Evolutionary conservation across 2,888 invertebrate genomes (phyloP).

Genomic region (Entomobrya multifasciata): DNA sequence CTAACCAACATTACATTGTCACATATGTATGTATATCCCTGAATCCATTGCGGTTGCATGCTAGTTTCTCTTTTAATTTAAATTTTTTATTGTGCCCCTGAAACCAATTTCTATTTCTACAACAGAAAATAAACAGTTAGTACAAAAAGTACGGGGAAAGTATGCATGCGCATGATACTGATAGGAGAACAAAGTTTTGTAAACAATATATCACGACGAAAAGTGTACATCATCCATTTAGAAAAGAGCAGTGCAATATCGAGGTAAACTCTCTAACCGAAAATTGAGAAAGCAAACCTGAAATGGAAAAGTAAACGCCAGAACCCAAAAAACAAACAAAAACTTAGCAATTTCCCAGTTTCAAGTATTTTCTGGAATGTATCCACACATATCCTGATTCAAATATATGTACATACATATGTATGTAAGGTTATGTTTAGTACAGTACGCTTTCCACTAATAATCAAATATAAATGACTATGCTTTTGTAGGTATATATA

Average conservation of each 20-base stretch:
- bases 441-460: no score
- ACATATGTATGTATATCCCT: no score
- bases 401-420: background rate
- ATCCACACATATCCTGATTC: slow-evolving; percentile 6
- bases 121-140: slow-evolving; percentile 48
- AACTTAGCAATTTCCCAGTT: background rate
- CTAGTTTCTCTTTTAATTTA: slow-evolving; percentile 46
- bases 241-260: no score
- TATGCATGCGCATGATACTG: background rate
- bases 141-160: slow-evolving; percentile 25
- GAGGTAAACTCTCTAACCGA: no score
- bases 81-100: slow-evolving; percentile 58
- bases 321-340: slow-evolving; percentile 8
- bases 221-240: no score
- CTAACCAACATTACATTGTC: no score
- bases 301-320: slow-evolving; percentile 21
- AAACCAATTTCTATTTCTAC: slow-evolving; percentile 53
- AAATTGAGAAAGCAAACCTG: background rate
- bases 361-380: slow-evolving; percentile 25
- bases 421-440: background rate
- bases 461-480: background rate
- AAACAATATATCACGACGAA: no score
- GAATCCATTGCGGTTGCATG: no score
- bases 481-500: background rate
- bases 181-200: background rate